A percentile compares a stretch with the other conserved stretches of the same genome.
Conservation (phyloP, 2,797 vertebrate genomes). For the Amphiprion clarkii region DNA sequence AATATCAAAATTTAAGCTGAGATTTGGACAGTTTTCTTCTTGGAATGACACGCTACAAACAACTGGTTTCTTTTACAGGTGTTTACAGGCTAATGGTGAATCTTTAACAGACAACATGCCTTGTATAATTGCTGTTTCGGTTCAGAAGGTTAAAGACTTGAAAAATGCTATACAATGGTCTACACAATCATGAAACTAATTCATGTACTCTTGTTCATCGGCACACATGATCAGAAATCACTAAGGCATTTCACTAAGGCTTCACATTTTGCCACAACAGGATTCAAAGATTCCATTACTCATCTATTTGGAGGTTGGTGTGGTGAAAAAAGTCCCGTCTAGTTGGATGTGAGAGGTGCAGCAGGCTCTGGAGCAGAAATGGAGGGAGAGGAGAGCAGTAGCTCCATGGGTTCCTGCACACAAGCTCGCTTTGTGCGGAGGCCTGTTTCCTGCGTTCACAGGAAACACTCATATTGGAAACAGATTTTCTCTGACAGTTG, state of each 20-base stretch:
- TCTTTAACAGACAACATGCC: too few relatives aligned
- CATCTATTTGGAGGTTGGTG: neutral
- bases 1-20: too few relatives aligned
- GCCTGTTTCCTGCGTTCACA: constrained; percentile 87
- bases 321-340: neutral
- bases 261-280: neutral
- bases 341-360: constrained; percentile 13
- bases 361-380: constrained; percentile 41
- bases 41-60: too few relatives aligned
- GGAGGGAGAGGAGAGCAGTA: constrained; percentile 59
- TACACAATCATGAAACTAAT: neutral
- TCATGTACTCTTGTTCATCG: neutral
- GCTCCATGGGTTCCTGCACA: constrained; percentile 52
- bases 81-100: too few relatives aligned
- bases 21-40: too few relatives aligned
- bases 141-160: too few relatives aligned
- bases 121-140: too few relatives aligned
- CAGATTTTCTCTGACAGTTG: constrained; percentile 86
- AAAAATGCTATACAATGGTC: neutral
- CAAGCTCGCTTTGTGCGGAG: constrained; percentile 85
- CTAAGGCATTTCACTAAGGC: neutral
- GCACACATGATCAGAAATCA: neutral
- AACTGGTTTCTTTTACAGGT: too few relatives aligned
- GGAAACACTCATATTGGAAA: constrained; percentile 90
- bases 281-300: constrained; percentile 8